Percentiles rank a stretch among this genome's conserved stretches.
Evolutionary conservation across 2,797 vertebrate genomes (phyloP).

Genomic region (Gephyroberyx darwinii): DNA sequence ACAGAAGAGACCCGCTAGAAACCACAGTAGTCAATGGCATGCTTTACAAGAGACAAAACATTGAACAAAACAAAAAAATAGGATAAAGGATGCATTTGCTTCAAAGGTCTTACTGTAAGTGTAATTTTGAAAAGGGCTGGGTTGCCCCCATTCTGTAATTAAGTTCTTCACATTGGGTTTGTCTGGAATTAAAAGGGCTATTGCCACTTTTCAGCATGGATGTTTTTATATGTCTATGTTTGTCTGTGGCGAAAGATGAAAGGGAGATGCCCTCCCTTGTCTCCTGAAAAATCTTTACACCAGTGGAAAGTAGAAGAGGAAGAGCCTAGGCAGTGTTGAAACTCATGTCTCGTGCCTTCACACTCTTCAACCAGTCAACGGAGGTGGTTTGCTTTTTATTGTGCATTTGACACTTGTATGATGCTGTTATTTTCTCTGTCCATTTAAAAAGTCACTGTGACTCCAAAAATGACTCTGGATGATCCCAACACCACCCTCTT

Average conservation of each 20-base stretch:
- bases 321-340: constrained; percentile 67
- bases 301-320: constrained; percentile 72
- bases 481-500: constrained; percentile 40
- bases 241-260: constrained; percentile 82
- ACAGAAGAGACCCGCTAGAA: constrained; percentile 64
- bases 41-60: constrained; percentile 78
- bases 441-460: constrained; percentile 52
- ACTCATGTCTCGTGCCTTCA: constrained; percentile 62
- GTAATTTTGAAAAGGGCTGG: constrained; percentile 80
- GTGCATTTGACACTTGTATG: constrained; percentile 51
- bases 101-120: constrained; percentile 83
- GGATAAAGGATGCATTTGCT: constrained; percentile 78
- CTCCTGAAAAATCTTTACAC: constrained; percentile 75
- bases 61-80: constrained; percentile 77
- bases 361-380: constrained; percentile 59
- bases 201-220: constrained; percentile 79
- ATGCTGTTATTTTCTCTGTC: constrained; percentile 62
- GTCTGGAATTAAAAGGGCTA: constrained; percentile 82
- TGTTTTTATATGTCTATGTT: constrained; percentile 83
- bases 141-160: constrained; percentile 82
- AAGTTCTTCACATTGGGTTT: constrained; percentile 79
- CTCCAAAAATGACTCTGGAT: constrained; percentile 51
- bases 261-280: constrained; percentile 73
- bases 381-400: constrained; percentile 72
- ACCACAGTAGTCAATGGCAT: constrained; percentile 77